Conservation (phyloP, 2,888 invertebrate genomes). For the Microctonus brassicae region DNA sequence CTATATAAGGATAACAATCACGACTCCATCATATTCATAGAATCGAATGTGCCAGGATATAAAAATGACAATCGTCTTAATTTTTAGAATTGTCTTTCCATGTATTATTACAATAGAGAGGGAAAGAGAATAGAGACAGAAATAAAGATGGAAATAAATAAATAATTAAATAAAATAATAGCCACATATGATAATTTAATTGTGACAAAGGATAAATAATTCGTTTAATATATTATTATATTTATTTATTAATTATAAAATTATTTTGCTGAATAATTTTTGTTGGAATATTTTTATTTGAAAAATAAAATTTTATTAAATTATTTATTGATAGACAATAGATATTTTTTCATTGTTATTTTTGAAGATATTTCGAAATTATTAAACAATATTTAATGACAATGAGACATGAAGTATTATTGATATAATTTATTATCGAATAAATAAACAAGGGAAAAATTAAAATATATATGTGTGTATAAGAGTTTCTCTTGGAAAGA, state of each 20-base stretch:
- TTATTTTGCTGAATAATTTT: not conserved
- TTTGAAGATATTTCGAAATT: too few relatives aligned
- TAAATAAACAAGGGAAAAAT: too few relatives aligned
- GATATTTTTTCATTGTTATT: too few relatives aligned
- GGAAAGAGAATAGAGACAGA: too few relatives aligned
- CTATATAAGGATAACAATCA: constrained; percentile 13
- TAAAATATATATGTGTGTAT: not conserved
- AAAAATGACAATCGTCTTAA: constrained; percentile 13
- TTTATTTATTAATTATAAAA: not conserved
- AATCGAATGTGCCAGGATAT: constrained; percentile 3
- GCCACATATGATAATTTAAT: not conserved
- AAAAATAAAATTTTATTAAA: too few relatives aligned
- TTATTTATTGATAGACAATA: too few relatives aligned
- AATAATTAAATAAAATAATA: not conserved
- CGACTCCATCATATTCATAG: constrained; percentile 16
- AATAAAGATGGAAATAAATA: too few relatives aligned
- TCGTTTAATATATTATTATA: not conserved
- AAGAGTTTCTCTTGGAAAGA: not conserved
- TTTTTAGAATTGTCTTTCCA: not conserved
- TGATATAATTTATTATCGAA: not conserved
- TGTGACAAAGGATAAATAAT: not conserved
- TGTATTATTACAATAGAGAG: not conserved
- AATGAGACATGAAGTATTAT: not conserved
- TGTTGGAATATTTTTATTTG: too few relatives aligned
- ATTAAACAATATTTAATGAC: not conserved